Evolutionary conservation across 2,797 vertebrate genomes (phyloP), one percentile per base, ranked within the genome.

Genomic region (Acipenser ruthenus): DNA sequence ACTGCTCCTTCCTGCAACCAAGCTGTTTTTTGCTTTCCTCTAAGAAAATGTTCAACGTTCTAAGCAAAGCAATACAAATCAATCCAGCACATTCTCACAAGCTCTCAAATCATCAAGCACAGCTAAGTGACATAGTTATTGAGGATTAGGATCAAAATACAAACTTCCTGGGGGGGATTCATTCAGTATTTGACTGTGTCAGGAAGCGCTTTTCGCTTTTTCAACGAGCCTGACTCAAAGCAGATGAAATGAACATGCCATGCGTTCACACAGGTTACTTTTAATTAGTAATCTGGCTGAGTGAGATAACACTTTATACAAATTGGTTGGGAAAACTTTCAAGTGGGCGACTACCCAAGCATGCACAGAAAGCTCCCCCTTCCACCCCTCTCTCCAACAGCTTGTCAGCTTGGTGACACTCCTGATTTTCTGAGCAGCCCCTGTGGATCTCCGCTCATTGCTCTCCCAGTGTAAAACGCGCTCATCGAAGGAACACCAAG

Each of bases 51-150:
- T 37, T 37, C 23, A 37, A 37, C 4, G 23, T 37, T 37, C 2
- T 63, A 48, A 67, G 65, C 51, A 50, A 70, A 64, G 62, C 65
- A 3, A 64, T 67, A 64, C 13, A n/a, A 3, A 58, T 58, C 55
- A 58, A 8, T 58, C 10, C 12, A n/a, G 6, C 55, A n/a, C 55
- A 37, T 58, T 58, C 11, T 6, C 55, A 12, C 6, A 12, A 11
- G 13, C 12, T 12, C 6, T 6, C 2, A 58, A 13, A n/a, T 5
- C 12, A 58, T 18, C 6, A 58, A 11, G 55, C 6, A 12, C 12
- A 12, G 6, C 12, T n/a, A 4, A 6, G 55, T 8, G 12, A 58
- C 6, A 58, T 58, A 6, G 12, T 58, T 13, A 11, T 58, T 58
- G 12, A 58, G 55, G 55, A 10, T 8, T 58, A 13, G 8, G 10